A percentile compares a stretch with the other conserved stretches of the same genome.
phyloP scores from a whole-genome alignment of 2,113 vertebrate species.

The Morone saxatilis region DNA sequence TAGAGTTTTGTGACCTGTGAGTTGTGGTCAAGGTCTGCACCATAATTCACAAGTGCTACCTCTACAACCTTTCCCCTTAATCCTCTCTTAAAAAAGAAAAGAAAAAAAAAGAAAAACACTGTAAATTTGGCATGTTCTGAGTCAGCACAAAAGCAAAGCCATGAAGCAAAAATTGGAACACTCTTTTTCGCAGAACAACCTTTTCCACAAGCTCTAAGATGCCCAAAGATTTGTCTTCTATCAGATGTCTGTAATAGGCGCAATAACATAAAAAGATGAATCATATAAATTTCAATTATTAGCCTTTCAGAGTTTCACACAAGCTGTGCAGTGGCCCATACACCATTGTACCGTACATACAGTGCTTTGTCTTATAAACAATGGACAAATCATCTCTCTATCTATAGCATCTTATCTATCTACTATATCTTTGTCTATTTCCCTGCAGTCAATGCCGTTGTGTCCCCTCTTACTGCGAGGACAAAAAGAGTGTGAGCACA shows the following conservation, averaged over 20 bases:
- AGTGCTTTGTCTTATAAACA: slow-evolving; percentile 28
- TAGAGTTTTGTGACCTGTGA: slow-evolving; percentile 44
- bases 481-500: not conserved
- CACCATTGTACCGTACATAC: not conserved
- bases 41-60: slow-evolving; percentile 61
- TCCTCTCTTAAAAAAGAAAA: slow-evolving; percentile 34
- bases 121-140: slow-evolving; percentile 77
- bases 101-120: slow-evolving; percentile 31
- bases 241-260: slow-evolving; percentile 68
- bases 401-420: not conserved
- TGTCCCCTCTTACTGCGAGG: not conserved
- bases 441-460: not conserved
- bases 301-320: slow-evolving; percentile 38
- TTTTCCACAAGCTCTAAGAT: slow-evolving; percentile 52
- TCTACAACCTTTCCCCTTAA: slow-evolving; percentile 45
- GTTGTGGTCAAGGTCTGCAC: slow-evolving; percentile 56
- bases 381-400: not conserved
- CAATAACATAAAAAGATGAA: slow-evolving; percentile 65
- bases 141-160: slow-evolving; percentile 77
- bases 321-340: slow-evolving; percentile 9
- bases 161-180: slow-evolving; percentile 73
- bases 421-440: not conserved
- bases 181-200: slow-evolving; percentile 53
- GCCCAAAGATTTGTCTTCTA: slow-evolving; percentile 66
- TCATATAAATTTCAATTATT: slow-evolving; percentile 68